Percentiles rank a stretch among this genome's conserved stretches.
Evolutionary conservation across 1,140 invertebrate genomes (phyloP).

Genomic region (Drosophila dunni): DNA sequence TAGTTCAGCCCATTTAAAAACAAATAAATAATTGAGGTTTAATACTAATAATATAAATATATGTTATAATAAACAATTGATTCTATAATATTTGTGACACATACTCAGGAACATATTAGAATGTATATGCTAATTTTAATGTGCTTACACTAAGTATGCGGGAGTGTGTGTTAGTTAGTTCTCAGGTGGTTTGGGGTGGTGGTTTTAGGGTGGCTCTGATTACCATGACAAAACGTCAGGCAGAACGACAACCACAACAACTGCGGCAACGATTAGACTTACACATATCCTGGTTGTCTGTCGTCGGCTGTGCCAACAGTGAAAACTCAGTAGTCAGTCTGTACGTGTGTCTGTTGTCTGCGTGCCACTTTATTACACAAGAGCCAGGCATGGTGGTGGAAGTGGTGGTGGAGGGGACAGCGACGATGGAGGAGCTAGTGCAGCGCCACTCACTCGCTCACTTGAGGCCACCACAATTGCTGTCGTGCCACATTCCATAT

Average conservation of each 20-base stretch:
- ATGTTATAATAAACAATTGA: no score
- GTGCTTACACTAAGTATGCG: neutral
- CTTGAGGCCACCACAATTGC: slow-evolving; percentile 26
- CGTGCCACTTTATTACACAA: slow-evolving; percentile 53
- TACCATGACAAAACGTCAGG: slow-evolving; percentile 64
- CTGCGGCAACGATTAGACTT: slow-evolving; percentile 64
- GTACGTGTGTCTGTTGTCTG: slow-evolving; percentile 14
- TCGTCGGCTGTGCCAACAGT: slow-evolving; percentile 23
- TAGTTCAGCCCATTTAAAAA: no score
- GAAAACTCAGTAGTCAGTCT: slow-evolving; percentile 5
- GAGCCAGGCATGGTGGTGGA: neutral
- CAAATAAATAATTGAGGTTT: no score
- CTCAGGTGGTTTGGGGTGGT: neutral
- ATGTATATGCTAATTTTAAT: neutral
- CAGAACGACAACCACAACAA: slow-evolving; percentile 64
- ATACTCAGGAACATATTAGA: neutral
- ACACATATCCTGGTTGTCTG: slow-evolving; percentile 38
- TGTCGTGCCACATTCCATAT: slow-evolving; percentile 25
- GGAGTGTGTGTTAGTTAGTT: neutral
- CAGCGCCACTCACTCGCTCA: slow-evolving; percentile 1
- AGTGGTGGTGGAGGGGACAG: neutral
- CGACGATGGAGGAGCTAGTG: neutral
- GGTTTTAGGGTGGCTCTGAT: slow-evolving; percentile 27
- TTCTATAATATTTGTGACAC: neutral
- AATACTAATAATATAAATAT: no score